A percentile compares a stretch with the other conserved stretches of the same genome.
phyloP scores from a whole-genome alignment of 1,140 invertebrate genomes.

The Drosophila arawakana region DNA sequence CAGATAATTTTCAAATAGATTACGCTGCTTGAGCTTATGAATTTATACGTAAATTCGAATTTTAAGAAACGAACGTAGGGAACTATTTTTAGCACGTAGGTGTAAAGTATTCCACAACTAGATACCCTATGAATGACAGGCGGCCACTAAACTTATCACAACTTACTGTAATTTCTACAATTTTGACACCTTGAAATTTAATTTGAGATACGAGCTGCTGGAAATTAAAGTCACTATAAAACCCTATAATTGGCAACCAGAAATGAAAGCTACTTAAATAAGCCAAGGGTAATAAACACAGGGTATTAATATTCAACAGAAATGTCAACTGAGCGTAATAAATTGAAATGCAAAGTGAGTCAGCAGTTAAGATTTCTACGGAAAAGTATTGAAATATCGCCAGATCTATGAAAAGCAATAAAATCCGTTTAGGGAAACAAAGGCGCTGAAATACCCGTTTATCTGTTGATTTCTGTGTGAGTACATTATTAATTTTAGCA shows the following conservation, averaged over 20 bases:
- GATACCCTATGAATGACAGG: no score
- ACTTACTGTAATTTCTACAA: no score
- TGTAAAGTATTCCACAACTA: no score
- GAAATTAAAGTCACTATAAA: neutral
- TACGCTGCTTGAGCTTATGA: no score
- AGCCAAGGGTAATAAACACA: neutral
- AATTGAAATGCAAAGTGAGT: constrained; percentile 28
- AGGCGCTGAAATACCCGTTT: constrained; percentile 14
- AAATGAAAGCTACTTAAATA: no score
- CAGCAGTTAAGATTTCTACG: constrained; percentile 1
- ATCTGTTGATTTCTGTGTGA: neutral
- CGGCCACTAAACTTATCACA: no score
- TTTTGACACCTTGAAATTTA: no score
- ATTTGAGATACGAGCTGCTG: no score
- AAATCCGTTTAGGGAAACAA: neutral
- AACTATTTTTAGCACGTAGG: no score
- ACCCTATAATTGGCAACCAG: neutral
- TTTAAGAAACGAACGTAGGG: no score
- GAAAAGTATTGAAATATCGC: neutral
- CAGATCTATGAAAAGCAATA: neutral
- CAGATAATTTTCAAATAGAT: no score
- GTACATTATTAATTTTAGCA: constrained; percentile 28
- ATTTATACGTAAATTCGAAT: no score
- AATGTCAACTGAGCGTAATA: constrained; percentile 22
- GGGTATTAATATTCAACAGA: constrained; percentile 7